Evolutionary conservation across 1,140 invertebrate species (phyloP), one percentile per base, ranked within the genome.

Genomic region (Onthophagus taurus): DNA sequence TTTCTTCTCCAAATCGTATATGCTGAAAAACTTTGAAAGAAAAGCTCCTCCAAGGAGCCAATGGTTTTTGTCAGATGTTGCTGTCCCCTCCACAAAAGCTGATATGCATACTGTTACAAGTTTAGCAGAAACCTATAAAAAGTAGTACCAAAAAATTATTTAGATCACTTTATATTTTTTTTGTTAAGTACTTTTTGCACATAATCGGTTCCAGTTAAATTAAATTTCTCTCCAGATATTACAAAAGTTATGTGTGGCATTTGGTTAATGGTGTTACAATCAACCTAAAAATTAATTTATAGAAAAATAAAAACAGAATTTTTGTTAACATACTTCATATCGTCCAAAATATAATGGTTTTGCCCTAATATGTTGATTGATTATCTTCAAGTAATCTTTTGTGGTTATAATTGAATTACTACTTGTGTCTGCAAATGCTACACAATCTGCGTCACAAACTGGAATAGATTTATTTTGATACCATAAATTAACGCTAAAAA

Each of bases 371-470:
- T 60, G 37, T 66, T 78, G 64, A 58, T 90, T 87, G 23, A 92
- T 71, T 34, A 67, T 59, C 9, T 66, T 63, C 20, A 89, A 70
- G 54, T 85, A 80, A 0, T 55, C 51, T 4, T 64, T 53, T 2
- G 88, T 87, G 30, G 86, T 87, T 52, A 77, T 75, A 49, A 92
- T 80, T 1, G 83, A 68, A 44, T 80, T 85, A 16, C 82, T 85
- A 21, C 84, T 85, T 16, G 85, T 88, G 61, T 92, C 88, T 39
- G 83, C 80, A 55, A 85, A 83, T n/a, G 82, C 84, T 53, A 75
- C 55, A 52, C 80, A 83, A 14, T 74, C 74, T 23, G 63, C 65
- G 2, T 52, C 31, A 52, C 76, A 78, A 49, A 74, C 69, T 5
- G 53, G 39, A 13, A 58, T 46, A 0, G 47, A 46, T 46, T 61